Evolutionary conservation across 2,888 invertebrate genomes (phyloP).

Genomic region (Diadegma fenestrale): DNA sequence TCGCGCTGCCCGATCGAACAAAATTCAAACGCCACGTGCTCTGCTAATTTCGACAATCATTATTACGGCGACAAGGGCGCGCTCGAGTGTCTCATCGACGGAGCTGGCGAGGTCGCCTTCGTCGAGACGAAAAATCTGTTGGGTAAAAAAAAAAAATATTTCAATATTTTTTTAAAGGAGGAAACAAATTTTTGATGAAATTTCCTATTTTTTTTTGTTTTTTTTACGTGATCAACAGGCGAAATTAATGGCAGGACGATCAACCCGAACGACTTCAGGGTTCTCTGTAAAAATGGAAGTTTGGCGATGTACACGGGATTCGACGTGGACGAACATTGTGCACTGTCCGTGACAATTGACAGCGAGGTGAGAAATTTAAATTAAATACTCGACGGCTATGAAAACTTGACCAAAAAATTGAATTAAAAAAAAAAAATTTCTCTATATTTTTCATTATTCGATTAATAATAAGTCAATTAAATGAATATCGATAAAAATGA

Average conservation of each 20-base stretch:
- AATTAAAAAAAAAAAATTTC: too few relatives aligned
- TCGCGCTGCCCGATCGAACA: constrained; percentile 73
- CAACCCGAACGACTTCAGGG: constrained; percentile 84
- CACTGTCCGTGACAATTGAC: constrained; percentile 87
- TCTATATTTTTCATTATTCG: too few relatives aligned
- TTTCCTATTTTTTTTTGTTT: neutral
- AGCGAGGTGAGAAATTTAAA: constrained; percentile 85
- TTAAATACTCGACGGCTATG: neutral
- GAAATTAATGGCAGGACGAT: constrained; percentile 81
- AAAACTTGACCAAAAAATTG: neutral
- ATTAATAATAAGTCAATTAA: too few relatives aligned
- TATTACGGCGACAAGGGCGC: constrained; percentile 88
- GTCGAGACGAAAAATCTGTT: constrained; percentile 86
- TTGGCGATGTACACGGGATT: constrained; percentile 86
- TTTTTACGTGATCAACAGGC: constrained; percentile 73
- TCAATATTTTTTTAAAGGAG: neutral
- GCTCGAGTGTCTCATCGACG: constrained; percentile 86
- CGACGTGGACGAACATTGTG: constrained; percentile 86
- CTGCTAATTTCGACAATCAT: constrained; percentile 86
- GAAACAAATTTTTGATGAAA: too few relatives aligned
- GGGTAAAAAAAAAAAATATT: constrained; percentile 78
- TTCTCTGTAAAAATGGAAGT: constrained; percentile 88
- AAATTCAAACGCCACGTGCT: constrained; percentile 83
- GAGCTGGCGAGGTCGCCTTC: constrained; percentile 87
- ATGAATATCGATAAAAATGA: too few relatives aligned